phyloP scores from a whole-genome alignment of 1,140 invertebrate species.

The Hyles vespertilio region DNA sequence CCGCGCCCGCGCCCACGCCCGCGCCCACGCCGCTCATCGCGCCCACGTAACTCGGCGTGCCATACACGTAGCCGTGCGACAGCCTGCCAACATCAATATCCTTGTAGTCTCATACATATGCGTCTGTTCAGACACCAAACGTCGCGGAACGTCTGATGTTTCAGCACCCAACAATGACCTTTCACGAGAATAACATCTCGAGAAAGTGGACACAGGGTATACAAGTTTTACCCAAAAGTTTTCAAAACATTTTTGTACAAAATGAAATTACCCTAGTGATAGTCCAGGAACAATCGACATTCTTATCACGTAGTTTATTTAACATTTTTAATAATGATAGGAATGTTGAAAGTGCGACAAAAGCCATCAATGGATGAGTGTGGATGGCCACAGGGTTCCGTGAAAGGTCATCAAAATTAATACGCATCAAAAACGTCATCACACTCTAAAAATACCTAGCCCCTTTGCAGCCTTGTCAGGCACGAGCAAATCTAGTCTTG shows the following conservation, averaged over 20 bases:
- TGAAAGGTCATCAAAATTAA: conserved; percentile 42
- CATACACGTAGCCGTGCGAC: conserved; percentile 85
- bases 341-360: too few relatives aligned
- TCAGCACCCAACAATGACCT: conserved; percentile 1
- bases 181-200: conserved; percentile 1
- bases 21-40: conserved; percentile 75
- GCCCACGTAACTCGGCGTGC: conserved; percentile 79
- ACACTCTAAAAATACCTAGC: conserved; percentile 62
- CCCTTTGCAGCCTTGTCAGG: conserved; percentile 57
- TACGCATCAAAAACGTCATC: conserved; percentile 46
- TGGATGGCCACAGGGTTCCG: conserved; percentile 7
- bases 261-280: too few relatives aligned
- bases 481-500: conserved; percentile 61
- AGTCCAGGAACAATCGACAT: too few relatives aligned
- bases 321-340: too few relatives aligned
- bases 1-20: conserved; percentile 69
- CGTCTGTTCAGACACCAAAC: conserved; percentile 9
- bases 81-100: conserved; percentile 73
- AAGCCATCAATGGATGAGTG: too few relatives aligned
- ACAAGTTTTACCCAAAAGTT: too few relatives aligned
- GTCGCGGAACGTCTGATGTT: conserved; percentile 2
- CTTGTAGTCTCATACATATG: too few relatives aligned
- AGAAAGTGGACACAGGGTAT: too few relatives aligned
- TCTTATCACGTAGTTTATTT: too few relatives aligned
- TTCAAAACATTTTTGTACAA: too few relatives aligned